Base-by-base conservation (phyloP, 1,140 invertebrate genomes). In the Wasmannia auropunctata region DNA sequence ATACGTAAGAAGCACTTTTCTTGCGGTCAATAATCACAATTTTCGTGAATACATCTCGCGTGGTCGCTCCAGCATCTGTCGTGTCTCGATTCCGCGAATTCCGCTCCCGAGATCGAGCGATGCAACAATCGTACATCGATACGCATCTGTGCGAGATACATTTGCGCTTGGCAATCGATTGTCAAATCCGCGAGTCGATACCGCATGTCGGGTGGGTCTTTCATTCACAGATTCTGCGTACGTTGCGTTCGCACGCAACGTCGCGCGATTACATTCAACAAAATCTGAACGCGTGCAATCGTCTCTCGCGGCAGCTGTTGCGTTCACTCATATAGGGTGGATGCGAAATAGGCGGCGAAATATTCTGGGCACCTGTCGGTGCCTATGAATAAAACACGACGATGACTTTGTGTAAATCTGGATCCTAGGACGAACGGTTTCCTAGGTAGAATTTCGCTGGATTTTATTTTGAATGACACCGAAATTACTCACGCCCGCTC, bases 301-400 rank as follows among this genome's bases (percentile, higher is more conserved):
- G 7, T 10, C 34, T 8, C n/a, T n/a, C n/a, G n/a, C 49, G 46
- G 19, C 79, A 81, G 79, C 79, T 81, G 79, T 81, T n/a, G 49
- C 37, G 34, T 6, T 79, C 31, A 31, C n/a, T 79, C 60, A 37
- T 28, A 37, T 58, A 25, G 3, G 14, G 8, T 14, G 6, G 43
- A 65, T 10, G 31, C 22, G 37, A 80, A 67, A 80, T 67, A 51
- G 62, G 22, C 62, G 43, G 10, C 28, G 60, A 51, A 25, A 70
- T 81, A 56, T 69, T 81, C 51, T 43, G 19, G 49, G 51, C 63
- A 70, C 19, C 34, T 46, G 63, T 28, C 46, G 22, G 63, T 56
- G 67, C 37, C 63, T 81, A 70, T 40, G 63, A 70, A 40, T 81
- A 81, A 81, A 69, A n/a, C 56, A 40, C 25, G 31, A 69, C n/a